These are phyloP conservation scores for Lipotes vexillifer DNA, from an alignment of 2,113 vertebrate species.

Conservation along the genomic window DNA sequence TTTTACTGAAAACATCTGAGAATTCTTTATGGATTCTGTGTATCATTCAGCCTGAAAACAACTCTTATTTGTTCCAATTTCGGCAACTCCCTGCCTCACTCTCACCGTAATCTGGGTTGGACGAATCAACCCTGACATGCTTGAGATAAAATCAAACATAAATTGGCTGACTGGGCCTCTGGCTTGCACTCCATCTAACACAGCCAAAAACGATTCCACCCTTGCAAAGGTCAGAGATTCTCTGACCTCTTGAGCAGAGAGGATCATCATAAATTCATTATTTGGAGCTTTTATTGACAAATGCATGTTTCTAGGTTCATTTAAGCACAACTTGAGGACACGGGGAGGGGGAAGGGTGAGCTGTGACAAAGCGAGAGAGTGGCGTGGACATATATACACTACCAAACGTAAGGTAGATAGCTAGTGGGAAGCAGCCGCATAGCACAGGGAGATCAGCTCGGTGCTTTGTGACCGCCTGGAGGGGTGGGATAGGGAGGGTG, in stretches of 20 bases:
- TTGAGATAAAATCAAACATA: slow-evolving; percentile 43
- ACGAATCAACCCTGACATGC: slow-evolving; percentile 24
- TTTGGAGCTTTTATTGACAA: not conserved
- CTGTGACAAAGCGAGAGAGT: no score
- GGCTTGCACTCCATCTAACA: slow-evolving; percentile 16
- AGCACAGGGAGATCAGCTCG: no score
- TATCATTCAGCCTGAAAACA: slow-evolving; percentile 4
- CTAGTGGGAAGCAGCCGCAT: no score
- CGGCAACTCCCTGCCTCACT: not conserved
- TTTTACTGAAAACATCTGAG: not conserved
- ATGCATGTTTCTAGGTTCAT: not conserved
- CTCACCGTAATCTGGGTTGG: not conserved
- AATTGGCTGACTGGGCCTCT: not conserved
- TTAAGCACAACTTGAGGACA: not conserved
- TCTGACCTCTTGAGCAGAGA: not conserved
- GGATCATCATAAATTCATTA: slow-evolving; percentile 42
- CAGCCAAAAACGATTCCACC: not conserved
- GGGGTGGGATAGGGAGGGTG: no score
- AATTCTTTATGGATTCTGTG: not conserved
- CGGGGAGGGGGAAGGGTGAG: no score
- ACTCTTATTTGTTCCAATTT: not conserved
- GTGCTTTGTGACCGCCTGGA: no score
- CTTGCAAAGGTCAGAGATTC: slow-evolving; percentile 50
- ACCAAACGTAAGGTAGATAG: no score
- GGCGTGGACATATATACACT: no score